Base-by-base conservation (phyloP, 2,888 invertebrate species). In the Coleophora deauratella region DNA sequence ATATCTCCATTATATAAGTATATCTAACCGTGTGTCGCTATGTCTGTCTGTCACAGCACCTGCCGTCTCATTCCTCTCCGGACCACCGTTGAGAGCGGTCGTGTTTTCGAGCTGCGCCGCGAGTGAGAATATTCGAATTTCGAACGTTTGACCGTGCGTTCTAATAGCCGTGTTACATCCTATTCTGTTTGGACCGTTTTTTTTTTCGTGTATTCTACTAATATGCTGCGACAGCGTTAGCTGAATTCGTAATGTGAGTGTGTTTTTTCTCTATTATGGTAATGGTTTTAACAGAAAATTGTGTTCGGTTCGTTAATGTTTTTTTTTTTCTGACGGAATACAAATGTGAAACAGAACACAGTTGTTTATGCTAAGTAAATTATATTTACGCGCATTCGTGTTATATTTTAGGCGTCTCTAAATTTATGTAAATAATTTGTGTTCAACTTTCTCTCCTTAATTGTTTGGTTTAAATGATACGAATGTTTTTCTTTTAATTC, bases 221-320 rank as follows among this genome's bases (percentile, higher is more conserved):
- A 47, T 54, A 49, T 55, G 56, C 57, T 49, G 55, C 44, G 50
- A 58, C 66, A 61, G 58, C 58, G 58, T 60, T 66, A 21, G 21
- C 21, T 73, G 70, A 65, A 72, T 67, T 63, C 58, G 50, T 50
- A 61, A 63, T 54, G 78, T 80, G 64, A 80, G 78, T 62, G 49
- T 55, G 52, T 59, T 63, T 62, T 62, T 62, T 62, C 57, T 71
- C 54, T 65, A 59, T 69, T 55, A 13, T 9, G 33, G n/a, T 13
- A 33, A 33, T 12, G 13, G 33, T 12, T 33, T 33, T 2, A 33
- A 13, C 11, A 54, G 52, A 43, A 44, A 55, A 54, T 53, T 48
- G 46, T 43, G 54, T 59, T 54, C 45, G 54, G 53, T 52, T 62
- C 55, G 59, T 60, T 57, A 59, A 63, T 61, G 57, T 52, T 55